Evolutionary conservation across 92 coral and sea anemone species (phyloP), one percentile per base, ranked within the genome.

Genomic region (Paragorgia papillata): DNA sequence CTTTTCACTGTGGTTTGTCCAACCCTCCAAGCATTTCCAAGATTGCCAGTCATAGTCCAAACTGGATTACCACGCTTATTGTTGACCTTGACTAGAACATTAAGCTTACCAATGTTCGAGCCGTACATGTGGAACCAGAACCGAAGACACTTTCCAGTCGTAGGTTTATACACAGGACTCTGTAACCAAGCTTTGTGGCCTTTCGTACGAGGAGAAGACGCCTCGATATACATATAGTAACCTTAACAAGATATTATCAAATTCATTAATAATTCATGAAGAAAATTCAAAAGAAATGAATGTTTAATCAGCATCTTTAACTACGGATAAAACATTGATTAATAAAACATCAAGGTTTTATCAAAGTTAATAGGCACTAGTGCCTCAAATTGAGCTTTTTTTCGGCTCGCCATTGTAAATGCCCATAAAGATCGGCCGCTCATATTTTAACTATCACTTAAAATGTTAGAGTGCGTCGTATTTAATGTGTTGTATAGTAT

Each of bases 101-200:
- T 93, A 26, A 93, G 85, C 14, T 79, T 58, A 0, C 97, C 97
- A 1, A 93, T 90, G 7, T 89, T 65, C 26, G 79, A 17, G 60
- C 97, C 97, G 51, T 83, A 90, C 97, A 93, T 93, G 74, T 93
- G 97, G 84, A 83, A 93, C 91, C 92, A 93, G 86, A 93, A 93
- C 83, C 87, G 97, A n/a, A 93, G 86, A 66, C 97, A 93, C 79
- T 81, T 90, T 33, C 97, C 96, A 33, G 57, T 84, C 27, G 97
- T 90, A 25, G 97, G 86, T 66, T 90, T 74, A 75, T 69, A 88
- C 65, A 76, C 83, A n/a, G 90, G 88, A 82, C 97, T 93, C 31
- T 88, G 75, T 31, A 93, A 78, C 97, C 97, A 93, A 5, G 97
- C 93, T 69, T 93, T 93, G 90, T 93, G 97, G 39, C 97, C 97